phyloP scores from a whole-genome alignment of 2,113 vertebrate species.

The Polypterus bichir region DNA sequence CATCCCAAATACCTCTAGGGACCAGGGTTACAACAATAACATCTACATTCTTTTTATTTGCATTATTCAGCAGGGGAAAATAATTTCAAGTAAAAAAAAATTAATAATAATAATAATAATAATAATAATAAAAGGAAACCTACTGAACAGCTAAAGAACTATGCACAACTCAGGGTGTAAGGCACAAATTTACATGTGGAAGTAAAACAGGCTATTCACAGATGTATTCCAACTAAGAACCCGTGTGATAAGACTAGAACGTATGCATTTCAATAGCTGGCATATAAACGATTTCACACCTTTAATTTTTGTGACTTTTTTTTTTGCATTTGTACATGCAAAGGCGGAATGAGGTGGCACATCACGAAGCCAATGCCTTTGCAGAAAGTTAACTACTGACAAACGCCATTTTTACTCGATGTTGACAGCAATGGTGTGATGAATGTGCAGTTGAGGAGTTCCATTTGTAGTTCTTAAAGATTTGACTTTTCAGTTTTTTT shows the following conservation, averaged over 20 bases:
- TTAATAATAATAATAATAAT: constrained; percentile 13
- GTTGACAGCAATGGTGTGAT: constrained; percentile 44
- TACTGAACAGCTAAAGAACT: constrained; percentile 72
- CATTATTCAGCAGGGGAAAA: constrained; percentile 55
- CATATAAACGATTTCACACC: constrained; percentile 47
- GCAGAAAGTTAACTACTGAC: constrained; percentile 59
- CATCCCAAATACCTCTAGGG: constrained; percentile 33
- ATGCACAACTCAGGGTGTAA: constrained; percentile 95
- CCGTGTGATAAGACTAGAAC: constrained; percentile 50
- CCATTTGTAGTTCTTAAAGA: constrained; percentile 32
- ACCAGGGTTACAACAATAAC: constrained; percentile 52
- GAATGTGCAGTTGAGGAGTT: constrained; percentile 30
- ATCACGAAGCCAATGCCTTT: constrained; percentile 60
- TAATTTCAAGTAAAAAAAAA: constrained; percentile 40
- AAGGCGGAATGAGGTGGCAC: constrained; percentile 69
- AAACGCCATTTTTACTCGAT: constrained; percentile 58
- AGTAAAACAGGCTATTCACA: constrained; percentile 80
- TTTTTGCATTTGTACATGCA: constrained; percentile 68
- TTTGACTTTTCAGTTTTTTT: constrained; percentile 42
- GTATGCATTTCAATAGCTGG: constrained; percentile 57
- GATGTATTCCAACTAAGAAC: constrained; percentile 59
- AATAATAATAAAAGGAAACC: constrained; percentile 42
- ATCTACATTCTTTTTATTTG: constrained; percentile 56
- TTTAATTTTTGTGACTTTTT: constrained; percentile 34
- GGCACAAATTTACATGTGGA: constrained; percentile 99